A percentile compares a stretch with the other conserved stretches of the same genome.
phyloP scores from a whole-genome alignment of 2,888 invertebrate genomes.

The Odontocolon sp. region DNA sequence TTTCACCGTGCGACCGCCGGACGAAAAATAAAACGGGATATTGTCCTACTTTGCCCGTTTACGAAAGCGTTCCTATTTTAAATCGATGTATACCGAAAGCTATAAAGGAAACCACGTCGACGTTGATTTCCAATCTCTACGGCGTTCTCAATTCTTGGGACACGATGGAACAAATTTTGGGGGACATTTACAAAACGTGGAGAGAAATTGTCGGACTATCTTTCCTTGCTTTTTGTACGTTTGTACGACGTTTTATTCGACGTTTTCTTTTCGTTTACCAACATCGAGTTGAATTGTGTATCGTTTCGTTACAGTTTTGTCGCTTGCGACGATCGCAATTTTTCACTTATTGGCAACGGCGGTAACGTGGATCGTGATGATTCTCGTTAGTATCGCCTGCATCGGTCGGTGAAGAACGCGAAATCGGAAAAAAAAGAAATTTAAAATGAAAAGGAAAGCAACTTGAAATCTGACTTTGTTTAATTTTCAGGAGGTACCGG shows the following conservation, averaged over 20 bases:
- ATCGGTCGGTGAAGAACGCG: constrained; percentile 81
- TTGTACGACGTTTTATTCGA: neutral
- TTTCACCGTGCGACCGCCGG: constrained; percentile 73
- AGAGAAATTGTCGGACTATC: constrained; percentile 91
- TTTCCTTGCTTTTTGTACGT: constrained; percentile 89
- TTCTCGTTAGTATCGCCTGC: constrained; percentile 88
- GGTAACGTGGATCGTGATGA: constrained; percentile 94
- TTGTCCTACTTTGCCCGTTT: constrained; percentile 88
- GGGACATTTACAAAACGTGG: constrained; percentile 95
- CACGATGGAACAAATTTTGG: constrained; percentile 92
- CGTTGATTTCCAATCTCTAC: constrained; percentile 88
- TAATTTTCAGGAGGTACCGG: constrained; percentile 84
- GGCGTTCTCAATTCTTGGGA: constrained; percentile 93
- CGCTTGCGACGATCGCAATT: constrained; percentile 90
- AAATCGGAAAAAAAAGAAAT: neutral
- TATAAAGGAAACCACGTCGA: constrained; percentile 85
- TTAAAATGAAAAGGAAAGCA: too few relatives aligned
- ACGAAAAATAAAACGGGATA: constrained; percentile 73
- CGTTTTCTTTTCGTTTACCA: too few relatives aligned
- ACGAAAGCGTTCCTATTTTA: constrained; percentile 89
- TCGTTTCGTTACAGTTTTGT: constrained; percentile 86
- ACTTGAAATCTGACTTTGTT: neutral
- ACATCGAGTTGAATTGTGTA: too few relatives aligned
- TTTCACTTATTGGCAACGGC: constrained; percentile 92
- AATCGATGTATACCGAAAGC: constrained; percentile 93